These are phyloP conservation scores for Rhamnusium bicolor DNA, from an alignment of 2,888 invertebrate species.

Conservation along the genomic window DNA sequence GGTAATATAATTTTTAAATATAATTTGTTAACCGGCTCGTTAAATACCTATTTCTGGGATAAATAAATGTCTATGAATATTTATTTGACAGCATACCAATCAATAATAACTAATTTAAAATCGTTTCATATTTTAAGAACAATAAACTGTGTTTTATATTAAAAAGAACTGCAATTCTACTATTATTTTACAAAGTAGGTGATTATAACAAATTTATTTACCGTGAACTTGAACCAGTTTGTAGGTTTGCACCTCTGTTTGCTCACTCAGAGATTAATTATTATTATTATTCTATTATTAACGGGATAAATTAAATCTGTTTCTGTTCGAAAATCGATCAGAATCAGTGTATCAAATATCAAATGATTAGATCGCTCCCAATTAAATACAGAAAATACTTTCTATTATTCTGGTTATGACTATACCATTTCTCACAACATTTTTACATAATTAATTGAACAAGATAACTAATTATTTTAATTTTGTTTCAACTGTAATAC, in stretches of 20 bases:
- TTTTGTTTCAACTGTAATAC: not conserved
- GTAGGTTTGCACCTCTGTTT: not conserved
- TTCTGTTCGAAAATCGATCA: not conserved
- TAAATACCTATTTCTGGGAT: not conserved
- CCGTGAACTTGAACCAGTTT: slow-evolving; percentile 6
- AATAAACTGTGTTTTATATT: not conserved
- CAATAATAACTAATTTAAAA: not conserved
- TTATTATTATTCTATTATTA: not conserved
- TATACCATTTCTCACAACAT: too few species aligned
- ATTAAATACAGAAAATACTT: not conserved
- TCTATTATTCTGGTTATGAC: not conserved
- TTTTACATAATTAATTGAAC: not conserved
- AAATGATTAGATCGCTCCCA: not conserved
- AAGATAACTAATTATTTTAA: not conserved
- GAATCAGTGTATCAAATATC: too few species aligned
- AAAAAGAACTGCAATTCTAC: not conserved
- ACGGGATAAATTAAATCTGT: not conserved
- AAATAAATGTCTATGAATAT: too few species aligned
- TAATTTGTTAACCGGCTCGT: too few species aligned
- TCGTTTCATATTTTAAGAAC: not conserved
- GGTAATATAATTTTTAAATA: not conserved
- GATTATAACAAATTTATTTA: not conserved
- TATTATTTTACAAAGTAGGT: not conserved
- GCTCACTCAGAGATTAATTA: not conserved
- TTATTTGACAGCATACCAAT: too few species aligned